Base-by-base conservation (phyloP, 2,888 invertebrate species). In the Abrostola triplasia region DNA sequence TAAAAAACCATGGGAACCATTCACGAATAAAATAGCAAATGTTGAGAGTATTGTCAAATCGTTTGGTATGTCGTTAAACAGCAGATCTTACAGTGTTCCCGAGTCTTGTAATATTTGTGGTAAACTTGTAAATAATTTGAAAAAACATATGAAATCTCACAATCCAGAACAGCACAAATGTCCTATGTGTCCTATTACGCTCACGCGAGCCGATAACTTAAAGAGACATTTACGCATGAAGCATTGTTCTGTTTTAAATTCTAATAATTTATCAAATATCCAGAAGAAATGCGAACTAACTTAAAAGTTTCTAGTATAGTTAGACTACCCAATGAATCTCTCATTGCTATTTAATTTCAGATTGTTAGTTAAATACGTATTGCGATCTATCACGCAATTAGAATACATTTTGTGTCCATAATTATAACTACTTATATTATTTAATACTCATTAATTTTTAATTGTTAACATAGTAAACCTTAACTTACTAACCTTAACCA, bases 131-230 rank as follows among this genome's bases (percentile, higher is more conserved):
- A 95, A 95, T 84, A 96, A 96, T 90, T 92, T 96, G 82, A 96
- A 96, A 95, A 96, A 96, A 84, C 96, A 96, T 84, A 92, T 96
- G 89, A 95, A 96, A 86, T 96, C 96, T 41, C 96, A 96, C 85
- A 95, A 95, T 75, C 96, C 96, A 12, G 95, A 95, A 80, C 95
- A 95, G 79, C 96, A 95, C 84, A 95, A 95, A 81, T 96, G 96
- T 78, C 96, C 96, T 5, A 88, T 95, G 80, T 96, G 96, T 86
- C 95, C 95, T 51, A 95, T 95, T 73, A 94, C 95, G 60, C 95
- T 96, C 81, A 96, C 96, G 50, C 92, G 96, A 68, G 96, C 96
- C 73, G 96, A 96, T 86, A 96, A 96, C 87, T 95, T 96, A 83
- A 96, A 96, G 90, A 94, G 95, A 64, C 96, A 96, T 87, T 95